Evolutionary conservation across 1,140 invertebrate genomes (phyloP), one percentile per base, ranked within the genome.

Genomic region (Hestina assimilis): DNA sequence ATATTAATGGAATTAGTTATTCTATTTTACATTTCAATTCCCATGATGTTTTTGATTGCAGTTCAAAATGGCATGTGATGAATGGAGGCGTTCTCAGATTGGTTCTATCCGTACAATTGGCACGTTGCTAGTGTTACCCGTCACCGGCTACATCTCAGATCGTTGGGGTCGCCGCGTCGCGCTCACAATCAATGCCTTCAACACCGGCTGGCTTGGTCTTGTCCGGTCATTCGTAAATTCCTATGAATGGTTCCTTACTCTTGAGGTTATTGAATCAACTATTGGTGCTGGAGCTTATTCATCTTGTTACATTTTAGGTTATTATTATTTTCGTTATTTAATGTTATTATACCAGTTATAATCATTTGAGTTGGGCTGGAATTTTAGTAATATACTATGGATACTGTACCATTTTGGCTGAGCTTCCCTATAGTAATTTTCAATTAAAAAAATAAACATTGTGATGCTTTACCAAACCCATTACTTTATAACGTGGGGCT

Each of bases 21-120:
- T n/a, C n/a, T n/a, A n/a, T n/a, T n/a, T n/a, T n/a, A n/a, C n/a
- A n/a, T n/a, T n/a, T n/a, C n/a, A n/a, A n/a, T n/a, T n/a, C n/a
- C n/a, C n/a, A n/a, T n/a, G n/a, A n/a, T n/a, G n/a, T n/a, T 4
- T 29, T 1, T 11, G 6, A 9, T 75, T 81, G n/a, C 71, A 89
- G 87, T 80, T 87, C 24, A 69, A 66, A 14, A 65, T 89, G 43
- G 85, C 74, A 0, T 89, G 87, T 38, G 73, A 93, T 63, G 89
- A 91, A 65, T 95, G 93, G 93, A 92, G 91, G 66, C 79, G 94
- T 14, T 91, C 93, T 0, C 75, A 93, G 26, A 92, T 94, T 4
- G 94, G 94, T 6, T 94, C 93, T 1, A 89, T 94, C 20, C 92
- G 93, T 41, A 94, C 92, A 41, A 72, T 93, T 31, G 94, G 93